A percentile compares a stretch with the other conserved stretches of the same genome.
phyloP scores from a whole-genome alignment of 2,797 vertebrate genomes.

The Anisognathus igniventris region DNA sequence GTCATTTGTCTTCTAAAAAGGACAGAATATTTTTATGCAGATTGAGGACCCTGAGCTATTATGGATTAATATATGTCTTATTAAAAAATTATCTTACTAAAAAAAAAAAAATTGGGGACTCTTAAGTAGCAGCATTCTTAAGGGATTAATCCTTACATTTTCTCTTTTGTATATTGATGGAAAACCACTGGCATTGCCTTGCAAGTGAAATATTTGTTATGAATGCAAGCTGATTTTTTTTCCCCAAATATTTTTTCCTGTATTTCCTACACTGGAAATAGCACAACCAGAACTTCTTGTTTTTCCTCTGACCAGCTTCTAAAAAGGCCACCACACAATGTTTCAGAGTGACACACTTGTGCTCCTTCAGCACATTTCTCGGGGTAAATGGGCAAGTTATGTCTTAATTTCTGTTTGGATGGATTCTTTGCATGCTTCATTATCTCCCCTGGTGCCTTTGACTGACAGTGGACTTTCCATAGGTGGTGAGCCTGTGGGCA shows the following conservation, averaged over 20 bases:
- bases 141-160: not conserved
- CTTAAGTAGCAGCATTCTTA: not conserved
- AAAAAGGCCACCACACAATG: not conserved
- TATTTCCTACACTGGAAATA: not conserved
- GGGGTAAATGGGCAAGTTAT: not conserved
- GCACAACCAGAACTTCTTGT: not conserved
- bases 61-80: not conserved
- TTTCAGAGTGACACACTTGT: not conserved
- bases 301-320: not conserved
- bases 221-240: not conserved
- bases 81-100: not conserved
- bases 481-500: not conserved
- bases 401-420: not conserved
- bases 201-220: not conserved
- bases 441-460: not conserved
- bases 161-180: not conserved
- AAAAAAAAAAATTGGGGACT: not conserved
- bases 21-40: not conserved
- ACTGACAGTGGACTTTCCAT: not conserved
- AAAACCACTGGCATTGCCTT: not conserved
- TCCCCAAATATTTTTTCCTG: rapidly evolving
- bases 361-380: not conserved
- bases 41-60: not conserved
- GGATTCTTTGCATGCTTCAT: not conserved
- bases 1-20: not conserved